Percentiles rank a stretch among this genome's conserved stretches.
Evolutionary conservation across 2,888 invertebrate genomes (phyloP).

Genomic region (Vannuccia rotundouncinata): DNA sequence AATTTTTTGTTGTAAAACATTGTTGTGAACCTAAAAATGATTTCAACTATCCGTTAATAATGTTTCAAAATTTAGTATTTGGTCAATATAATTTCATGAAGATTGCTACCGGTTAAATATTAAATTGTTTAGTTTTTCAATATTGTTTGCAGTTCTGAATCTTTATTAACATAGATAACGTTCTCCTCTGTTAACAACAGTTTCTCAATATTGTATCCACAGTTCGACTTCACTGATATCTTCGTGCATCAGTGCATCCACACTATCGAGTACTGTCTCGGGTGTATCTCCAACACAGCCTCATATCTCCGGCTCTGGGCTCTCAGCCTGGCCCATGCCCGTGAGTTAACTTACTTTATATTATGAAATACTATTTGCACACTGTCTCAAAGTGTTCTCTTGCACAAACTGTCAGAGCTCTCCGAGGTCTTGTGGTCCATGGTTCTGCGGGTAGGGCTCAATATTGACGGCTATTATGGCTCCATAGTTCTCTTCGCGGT

Average conservation of each 20-base stretch:
- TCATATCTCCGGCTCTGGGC: conserved; percentile 98
- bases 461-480: conserved; percentile 61
- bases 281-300: conserved; percentile 95
- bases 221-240: conserved; percentile 74
- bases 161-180: too few species aligned
- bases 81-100: too few species aligned
- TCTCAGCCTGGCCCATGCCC: conserved; percentile 91
- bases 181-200: too few species aligned
- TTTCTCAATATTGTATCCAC: too few species aligned
- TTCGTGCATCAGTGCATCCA: conserved; percentile 92
- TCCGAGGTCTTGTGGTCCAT: conserved; percentile 76
- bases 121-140: too few species aligned
- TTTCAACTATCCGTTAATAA: too few species aligned
- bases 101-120: too few species aligned
- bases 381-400: background rate
- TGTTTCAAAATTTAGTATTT: too few species aligned
- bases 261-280: conserved; percentile 95
- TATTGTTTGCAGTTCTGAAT: too few species aligned
- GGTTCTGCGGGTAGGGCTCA: conserved; percentile 74
- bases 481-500: conserved; percentile 68
- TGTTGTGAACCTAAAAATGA: too few species aligned
- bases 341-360: conserved; percentile 10
- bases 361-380: background rate
- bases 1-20: too few species aligned
- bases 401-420: conserved; percentile 61